These are phyloP conservation scores for Poecilia latipinna DNA, from an alignment of 2,113 vertebrate genomes.

Conservation along the genomic window DNA sequence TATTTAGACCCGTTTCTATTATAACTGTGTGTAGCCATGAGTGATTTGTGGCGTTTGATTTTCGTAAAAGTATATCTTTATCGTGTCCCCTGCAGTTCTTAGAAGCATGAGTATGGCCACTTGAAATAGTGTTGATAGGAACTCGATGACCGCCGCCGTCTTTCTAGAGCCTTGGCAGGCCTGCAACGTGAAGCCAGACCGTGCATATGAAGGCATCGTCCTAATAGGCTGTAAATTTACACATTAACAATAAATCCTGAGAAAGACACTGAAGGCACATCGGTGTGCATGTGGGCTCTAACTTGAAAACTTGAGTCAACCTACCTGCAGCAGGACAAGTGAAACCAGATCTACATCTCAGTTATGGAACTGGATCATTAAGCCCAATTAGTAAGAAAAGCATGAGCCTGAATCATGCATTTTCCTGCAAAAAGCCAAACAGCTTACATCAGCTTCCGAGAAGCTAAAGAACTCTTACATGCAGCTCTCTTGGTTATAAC, in stretches of 20 bases:
- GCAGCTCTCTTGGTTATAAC: neutral
- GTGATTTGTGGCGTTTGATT: slow-evolving; percentile 29
- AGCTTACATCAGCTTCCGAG: neutral
- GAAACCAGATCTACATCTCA: too few relatives aligned
- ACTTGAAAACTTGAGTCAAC: too few relatives aligned
- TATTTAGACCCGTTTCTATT: neutral
- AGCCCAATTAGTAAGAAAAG: too few relatives aligned
- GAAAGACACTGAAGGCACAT: neutral
- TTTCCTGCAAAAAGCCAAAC: too few relatives aligned
- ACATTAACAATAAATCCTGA: neutral
- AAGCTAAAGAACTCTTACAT: neutral
- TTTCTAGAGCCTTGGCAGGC: slow-evolving; percentile 46
- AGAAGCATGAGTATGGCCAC: slow-evolving; percentile 60
- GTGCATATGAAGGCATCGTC: neutral
- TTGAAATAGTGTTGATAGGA: slow-evolving; percentile 74
- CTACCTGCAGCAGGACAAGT: too few relatives aligned
- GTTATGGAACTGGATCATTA: too few relatives aligned
- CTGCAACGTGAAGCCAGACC: slow-evolving; percentile 9
- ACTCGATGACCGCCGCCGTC: slow-evolving; percentile 62
- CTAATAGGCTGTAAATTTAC: slow-evolving; percentile 1
- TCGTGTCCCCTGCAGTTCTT: slow-evolving; percentile 62
- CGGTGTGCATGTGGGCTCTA: neutral
- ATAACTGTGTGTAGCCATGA: neutral
- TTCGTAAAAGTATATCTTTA: slow-evolving; percentile 66
- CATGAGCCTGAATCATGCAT: too few relatives aligned